A percentile compares a stretch with the other conserved stretches of the same genome.
Evolutionary conservation across 2,113 vertebrate species (phyloP).

Genomic region (Phycodurus eques): DNA sequence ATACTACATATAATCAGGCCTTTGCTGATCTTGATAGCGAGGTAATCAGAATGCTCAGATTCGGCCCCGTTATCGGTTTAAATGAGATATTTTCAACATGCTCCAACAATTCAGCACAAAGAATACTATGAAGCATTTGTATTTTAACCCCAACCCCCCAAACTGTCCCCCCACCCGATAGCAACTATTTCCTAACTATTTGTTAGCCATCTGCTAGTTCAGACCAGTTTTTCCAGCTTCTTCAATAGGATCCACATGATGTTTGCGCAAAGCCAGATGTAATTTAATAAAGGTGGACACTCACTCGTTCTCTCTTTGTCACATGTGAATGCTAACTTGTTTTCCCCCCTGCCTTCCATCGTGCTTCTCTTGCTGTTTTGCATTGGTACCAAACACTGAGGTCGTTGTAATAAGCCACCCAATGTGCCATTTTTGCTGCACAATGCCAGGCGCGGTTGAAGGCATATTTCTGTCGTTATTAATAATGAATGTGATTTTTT

Average conservation of each 20-base stretch:
- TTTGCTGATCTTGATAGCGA: neutral
- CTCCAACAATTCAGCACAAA: neutral
- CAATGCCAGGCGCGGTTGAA: neutral
- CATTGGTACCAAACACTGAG: neutral
- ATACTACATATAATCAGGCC: neutral
- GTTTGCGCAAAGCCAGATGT: constrained; percentile 40
- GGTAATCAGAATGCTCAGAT: neutral
- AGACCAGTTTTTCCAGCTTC: constrained; percentile 17
- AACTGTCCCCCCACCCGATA: too few species aligned
- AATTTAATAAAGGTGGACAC: constrained; percentile 47
- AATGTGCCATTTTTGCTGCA: neutral
- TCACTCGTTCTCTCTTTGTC: neutral
- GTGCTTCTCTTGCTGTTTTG: neutral
- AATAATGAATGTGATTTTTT: neutral
- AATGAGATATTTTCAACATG: neutral
- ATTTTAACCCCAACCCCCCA: neutral
- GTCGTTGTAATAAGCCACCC: neutral
- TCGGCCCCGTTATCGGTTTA: neutral
- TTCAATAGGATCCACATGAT: constrained; percentile 50
- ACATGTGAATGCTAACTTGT: neutral
- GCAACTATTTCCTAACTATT: neutral
- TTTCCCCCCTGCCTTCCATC: constrained; percentile 6
- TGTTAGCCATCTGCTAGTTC: constrained; percentile 14
- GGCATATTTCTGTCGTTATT: neutral
- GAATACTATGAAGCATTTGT: neutral